Conservation (phyloP, 2,113 vertebrate genomes). For the Thomomys bottae region DNA sequence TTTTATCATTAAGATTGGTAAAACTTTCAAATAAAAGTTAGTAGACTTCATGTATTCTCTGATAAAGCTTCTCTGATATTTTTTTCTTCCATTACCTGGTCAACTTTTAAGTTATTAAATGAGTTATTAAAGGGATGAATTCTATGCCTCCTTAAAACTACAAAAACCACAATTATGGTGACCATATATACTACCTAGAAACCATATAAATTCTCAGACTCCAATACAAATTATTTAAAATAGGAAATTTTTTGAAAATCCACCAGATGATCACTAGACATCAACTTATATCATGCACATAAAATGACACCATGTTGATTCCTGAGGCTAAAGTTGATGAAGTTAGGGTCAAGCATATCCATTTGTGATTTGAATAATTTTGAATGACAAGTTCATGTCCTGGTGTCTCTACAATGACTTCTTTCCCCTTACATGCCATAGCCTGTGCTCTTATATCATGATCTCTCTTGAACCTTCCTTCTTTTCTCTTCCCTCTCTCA, state of each 20-base stretch:
- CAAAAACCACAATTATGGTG: not conserved
- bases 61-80: not conserved
- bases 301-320: not conserved
- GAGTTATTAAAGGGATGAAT: not conserved
- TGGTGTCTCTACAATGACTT: not conserved
- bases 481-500: too few relatives aligned
- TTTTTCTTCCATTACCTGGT: not conserved
- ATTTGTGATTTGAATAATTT: not conserved
- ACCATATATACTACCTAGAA: not conserved
- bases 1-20: not conserved
- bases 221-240: not conserved
- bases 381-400: not conserved
- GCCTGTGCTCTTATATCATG: too few relatives aligned
- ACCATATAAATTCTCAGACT: not conserved
- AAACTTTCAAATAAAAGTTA: not conserved
- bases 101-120: not conserved
- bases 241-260: not conserved
- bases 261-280: not conserved
- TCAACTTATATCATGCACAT: not conserved
- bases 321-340: not conserved
- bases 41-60: conserved; percentile 3
- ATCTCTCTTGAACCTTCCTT: not conserved
- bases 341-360: not conserved
- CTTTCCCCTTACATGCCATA: not conserved
- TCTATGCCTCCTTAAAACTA: not conserved